phyloP scores from a whole-genome alignment of 1,140 invertebrate species.

The Ips nitidus region DNA sequence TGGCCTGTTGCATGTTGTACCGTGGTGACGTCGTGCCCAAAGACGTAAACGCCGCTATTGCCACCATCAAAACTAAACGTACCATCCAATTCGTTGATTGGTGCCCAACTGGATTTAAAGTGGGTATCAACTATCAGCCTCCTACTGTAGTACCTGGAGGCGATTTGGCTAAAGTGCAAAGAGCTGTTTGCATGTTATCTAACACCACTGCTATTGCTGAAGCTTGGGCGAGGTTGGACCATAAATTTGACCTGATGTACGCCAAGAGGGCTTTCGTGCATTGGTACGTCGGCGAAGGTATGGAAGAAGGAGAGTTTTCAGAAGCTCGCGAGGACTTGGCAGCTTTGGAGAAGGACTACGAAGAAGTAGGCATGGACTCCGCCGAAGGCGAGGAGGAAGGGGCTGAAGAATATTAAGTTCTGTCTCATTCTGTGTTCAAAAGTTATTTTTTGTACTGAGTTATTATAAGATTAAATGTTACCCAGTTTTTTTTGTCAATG shows the following conservation, averaged over 20 bases:
- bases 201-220: constrained; percentile 73
- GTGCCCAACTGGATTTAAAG: constrained; percentile 72
- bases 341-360: constrained; percentile 74
- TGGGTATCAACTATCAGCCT: constrained; percentile 82
- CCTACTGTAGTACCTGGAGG: constrained; percentile 77
- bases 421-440: not conserved
- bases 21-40: constrained; percentile 61
- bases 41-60: constrained; percentile 76
- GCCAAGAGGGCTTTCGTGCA: constrained; percentile 74
- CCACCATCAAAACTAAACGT: constrained; percentile 77
- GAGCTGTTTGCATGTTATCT: constrained; percentile 72
- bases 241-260: constrained; percentile 84
- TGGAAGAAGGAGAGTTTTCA: constrained; percentile 80
- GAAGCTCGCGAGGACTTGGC: constrained; percentile 85
- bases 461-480: too few species aligned
- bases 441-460: too few species aligned
- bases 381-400: constrained; percentile 49
- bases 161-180: constrained; percentile 75
- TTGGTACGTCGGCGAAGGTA: constrained; percentile 77
- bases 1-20: constrained; percentile 74
- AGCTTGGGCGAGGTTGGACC: constrained; percentile 69
- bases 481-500: too few species aligned
- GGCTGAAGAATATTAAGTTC: constrained; percentile 45
- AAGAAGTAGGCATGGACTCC: constrained; percentile 58
- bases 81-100: constrained; percentile 63